These are phyloP conservation scores for Magallana ariakensis DNA, from an alignment of 1,140 invertebrate species.

Conservation along the genomic window DNA sequence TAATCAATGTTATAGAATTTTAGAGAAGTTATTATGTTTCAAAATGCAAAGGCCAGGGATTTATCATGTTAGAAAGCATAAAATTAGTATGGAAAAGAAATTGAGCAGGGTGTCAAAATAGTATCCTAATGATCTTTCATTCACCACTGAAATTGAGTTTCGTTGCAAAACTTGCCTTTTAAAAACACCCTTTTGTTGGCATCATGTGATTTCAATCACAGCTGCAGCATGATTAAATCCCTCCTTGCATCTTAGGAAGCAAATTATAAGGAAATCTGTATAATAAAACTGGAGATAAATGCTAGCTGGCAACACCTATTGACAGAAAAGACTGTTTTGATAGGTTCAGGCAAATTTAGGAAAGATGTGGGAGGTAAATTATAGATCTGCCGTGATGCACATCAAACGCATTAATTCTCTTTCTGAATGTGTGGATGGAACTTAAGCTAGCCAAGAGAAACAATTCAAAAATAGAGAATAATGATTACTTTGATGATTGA, in stretches of 20 bases:
- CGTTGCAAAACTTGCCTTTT: background rate
- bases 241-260: background rate
- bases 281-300: background rate
- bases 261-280: background rate
- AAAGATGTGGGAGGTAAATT: constrained; percentile 43
- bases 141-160: background rate
- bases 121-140: background rate
- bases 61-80: constrained; percentile 9
- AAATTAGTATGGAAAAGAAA: background rate
- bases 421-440: background rate
- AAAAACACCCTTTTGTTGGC: background rate
- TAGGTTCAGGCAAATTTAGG: constrained; percentile 44
- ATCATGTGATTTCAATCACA: constrained; percentile 36
- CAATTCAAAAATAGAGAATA: background rate
- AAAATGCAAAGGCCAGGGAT: constrained; percentile 23
- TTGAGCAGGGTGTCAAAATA: background rate
- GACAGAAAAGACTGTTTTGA: constrained; percentile 16
- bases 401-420: constrained; percentile 2
- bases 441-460: background rate
- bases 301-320: background rate
- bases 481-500: background rate
- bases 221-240: constrained; percentile 33
- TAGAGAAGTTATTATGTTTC: background rate
- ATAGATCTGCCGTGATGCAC: background rate
- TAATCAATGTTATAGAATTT: no score